Evolutionary conservation across 1,140 invertebrate species (phyloP).

Genomic region (Catajapyx aquilonaris): DNA sequence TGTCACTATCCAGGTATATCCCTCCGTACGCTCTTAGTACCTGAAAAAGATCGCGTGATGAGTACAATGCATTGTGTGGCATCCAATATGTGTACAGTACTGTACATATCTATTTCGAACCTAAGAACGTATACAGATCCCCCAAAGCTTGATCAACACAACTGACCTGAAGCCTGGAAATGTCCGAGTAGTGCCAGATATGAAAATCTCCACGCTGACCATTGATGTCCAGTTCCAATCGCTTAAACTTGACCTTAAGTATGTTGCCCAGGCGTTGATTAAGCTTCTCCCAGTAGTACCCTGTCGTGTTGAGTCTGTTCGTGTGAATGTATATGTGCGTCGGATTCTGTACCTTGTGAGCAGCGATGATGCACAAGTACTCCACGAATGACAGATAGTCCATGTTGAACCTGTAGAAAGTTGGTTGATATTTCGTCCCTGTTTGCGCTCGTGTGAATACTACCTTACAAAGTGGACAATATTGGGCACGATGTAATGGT

Average conservation of each 20-base stretch:
- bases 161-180: too few relatives aligned
- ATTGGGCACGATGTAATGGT: constrained; percentile 13
- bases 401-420: constrained; percentile 4
- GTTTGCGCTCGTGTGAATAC: too few relatives aligned
- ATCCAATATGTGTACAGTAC: constrained; percentile 16
- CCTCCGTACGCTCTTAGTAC: constrained; percentile 19
- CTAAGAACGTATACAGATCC: constrained; percentile 7
- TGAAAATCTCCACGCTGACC: too few relatives aligned
- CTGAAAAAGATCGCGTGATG: constrained; percentile 19
- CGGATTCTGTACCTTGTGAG: constrained; percentile 13
- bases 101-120: constrained; percentile 6
- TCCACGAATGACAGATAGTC: neutral
- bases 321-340: constrained; percentile 13
- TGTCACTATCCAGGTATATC: constrained; percentile 22
- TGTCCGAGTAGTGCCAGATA: too few relatives aligned
- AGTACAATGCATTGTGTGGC: constrained; percentile 16
- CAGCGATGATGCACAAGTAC: constrained; percentile 7
- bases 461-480: constrained; percentile 16
- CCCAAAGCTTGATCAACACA: constrained; percentile 8
- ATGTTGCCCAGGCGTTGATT: too few relatives aligned
- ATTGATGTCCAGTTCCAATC: too few relatives aligned
- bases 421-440: constrained; percentile 9
- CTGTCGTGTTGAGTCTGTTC: constrained; percentile 11
- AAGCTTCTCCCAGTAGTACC: constrained; percentile 15
- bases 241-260: too few relatives aligned